Evolutionary conservation across 2,797 vertebrate genomes (phyloP).

Genomic region (Malacoraja senta): DNA sequence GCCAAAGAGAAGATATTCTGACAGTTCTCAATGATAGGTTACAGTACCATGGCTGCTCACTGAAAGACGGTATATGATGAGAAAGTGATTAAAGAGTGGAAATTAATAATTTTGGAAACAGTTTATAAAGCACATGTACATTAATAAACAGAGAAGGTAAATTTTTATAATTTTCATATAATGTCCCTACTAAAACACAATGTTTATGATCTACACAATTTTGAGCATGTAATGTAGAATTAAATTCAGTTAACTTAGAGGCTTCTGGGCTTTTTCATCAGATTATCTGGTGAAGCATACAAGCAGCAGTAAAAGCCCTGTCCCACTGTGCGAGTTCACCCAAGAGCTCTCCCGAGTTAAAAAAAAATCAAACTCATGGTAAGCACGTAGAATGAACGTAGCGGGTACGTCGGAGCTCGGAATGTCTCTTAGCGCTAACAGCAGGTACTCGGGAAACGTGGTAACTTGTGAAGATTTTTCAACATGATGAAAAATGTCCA

Average conservation of each 20-base stretch:
- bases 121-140: neutral
- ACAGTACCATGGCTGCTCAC: neutral
- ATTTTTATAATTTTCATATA: neutral
- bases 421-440: too few relatives aligned
- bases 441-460: too few relatives aligned
- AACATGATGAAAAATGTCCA: too few relatives aligned
- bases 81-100: neutral
- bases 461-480: too few relatives aligned
- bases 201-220: neutral
- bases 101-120: neutral
- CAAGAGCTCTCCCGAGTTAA: too few relatives aligned
- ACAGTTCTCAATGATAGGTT: neutral
- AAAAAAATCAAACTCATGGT: too few relatives aligned
- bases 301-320: too few relatives aligned
- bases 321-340: too few relatives aligned
- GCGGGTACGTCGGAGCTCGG: too few relatives aligned
- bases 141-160: neutral
- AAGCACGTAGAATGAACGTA: too few relatives aligned
- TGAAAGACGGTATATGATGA: neutral
- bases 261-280: neutral
- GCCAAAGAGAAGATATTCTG: neutral
- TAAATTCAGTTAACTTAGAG: neutral
- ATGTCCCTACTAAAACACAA: neutral
- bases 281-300: neutral
- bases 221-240: neutral